Evolutionary conservation across 2,888 invertebrate species (phyloP).

Genomic region (Apamea crenata): DNA sequence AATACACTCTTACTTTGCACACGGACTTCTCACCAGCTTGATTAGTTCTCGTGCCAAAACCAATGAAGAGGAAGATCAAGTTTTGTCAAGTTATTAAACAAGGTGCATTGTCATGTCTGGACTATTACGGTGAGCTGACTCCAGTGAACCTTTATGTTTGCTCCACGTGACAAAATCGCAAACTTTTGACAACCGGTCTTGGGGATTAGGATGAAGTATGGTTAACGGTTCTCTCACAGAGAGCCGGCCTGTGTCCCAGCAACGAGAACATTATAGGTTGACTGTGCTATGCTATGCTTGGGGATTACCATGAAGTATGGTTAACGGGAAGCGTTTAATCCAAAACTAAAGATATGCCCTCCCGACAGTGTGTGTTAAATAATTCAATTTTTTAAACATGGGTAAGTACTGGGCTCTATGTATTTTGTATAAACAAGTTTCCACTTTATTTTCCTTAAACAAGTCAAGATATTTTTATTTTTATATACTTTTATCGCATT

Average conservation of each 20-base stretch:
- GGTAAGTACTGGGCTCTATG: background rate
- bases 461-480: conserved; percentile 56
- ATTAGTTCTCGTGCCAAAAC: background rate
- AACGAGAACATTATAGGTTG: too few species aligned
- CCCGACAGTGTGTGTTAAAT: background rate
- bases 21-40: background rate
- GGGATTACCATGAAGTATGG: background rate
- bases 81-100: background rate
- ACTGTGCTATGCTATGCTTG: background rate
- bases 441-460: conserved; percentile 44
- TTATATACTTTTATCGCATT: conserved; percentile 61
- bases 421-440: conserved; percentile 37
- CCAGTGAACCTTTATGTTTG: background rate
- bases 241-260: too few species aligned
- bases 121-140: background rate
- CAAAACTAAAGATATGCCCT: background rate
- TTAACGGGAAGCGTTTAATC: background rate
- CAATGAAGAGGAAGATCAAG: background rate
- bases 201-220: background rate
- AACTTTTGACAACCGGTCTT: background rate
- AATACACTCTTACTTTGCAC: background rate
- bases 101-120: background rate
- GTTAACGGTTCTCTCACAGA: too few species aligned
- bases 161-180: background rate
- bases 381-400: background rate